Evolutionary conservation across 2,113 vertebrate genomes (phyloP).

Genomic region (Mystacornis crossleyi): DNA sequence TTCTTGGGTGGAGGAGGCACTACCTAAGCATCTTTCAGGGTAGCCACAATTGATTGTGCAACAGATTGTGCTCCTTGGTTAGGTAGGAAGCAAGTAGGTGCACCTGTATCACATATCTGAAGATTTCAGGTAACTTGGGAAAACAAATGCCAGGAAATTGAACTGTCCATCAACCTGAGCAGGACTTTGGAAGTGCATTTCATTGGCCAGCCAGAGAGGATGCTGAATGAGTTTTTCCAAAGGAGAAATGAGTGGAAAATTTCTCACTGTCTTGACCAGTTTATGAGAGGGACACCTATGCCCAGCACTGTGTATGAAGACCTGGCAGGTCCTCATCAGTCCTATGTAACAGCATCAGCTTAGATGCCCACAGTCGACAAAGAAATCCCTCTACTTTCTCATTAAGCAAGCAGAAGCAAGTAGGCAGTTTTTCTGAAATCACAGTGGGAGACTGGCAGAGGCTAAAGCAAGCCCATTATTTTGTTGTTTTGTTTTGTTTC

Average conservation of each 20-base stretch:
- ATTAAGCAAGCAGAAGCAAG: not conserved
- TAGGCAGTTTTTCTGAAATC: not conserved
- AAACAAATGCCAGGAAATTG: not conserved
- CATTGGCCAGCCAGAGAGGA: not conserved
- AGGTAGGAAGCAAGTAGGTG: not conserved
- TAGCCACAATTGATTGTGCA: not conserved
- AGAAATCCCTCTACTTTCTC: not conserved
- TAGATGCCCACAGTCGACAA: not conserved
- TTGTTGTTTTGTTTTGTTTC: not conserved
- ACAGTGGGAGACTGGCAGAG: not conserved
- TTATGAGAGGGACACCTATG: not conserved
- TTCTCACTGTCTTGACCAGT: not conserved
- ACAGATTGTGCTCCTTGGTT: not conserved
- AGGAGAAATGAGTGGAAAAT: not conserved
- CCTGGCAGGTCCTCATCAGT: not conserved
- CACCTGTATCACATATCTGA: not conserved
- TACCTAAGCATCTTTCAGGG: not conserved
- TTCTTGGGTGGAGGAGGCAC: not conserved
- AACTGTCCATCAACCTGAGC: not conserved
- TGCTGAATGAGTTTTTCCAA: not conserved
- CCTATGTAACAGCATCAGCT: not conserved
- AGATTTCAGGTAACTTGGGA: not conserved
- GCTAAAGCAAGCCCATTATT: not conserved
- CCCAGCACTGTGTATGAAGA: not conserved
- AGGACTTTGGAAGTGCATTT: not conserved